Conservation (phyloP, 2,797 vertebrate species). For the Sebastes matsubarae region DNA sequence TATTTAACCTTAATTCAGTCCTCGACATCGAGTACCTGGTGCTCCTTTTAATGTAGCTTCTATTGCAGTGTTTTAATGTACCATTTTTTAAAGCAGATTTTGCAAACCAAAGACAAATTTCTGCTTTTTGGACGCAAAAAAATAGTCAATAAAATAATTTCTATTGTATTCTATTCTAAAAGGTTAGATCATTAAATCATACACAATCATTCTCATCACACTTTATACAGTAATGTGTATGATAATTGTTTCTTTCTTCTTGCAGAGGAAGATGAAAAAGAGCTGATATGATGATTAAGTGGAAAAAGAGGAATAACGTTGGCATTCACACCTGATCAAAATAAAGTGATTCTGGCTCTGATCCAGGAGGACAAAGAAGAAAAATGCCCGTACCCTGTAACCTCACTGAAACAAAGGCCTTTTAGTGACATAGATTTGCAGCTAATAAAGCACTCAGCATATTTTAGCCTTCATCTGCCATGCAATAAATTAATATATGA, state of each 20-base stretch:
- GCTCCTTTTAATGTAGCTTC: too few relatives aligned
- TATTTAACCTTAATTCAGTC: too few relatives aligned
- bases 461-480: constrained; percentile 61
- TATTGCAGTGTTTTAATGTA: too few relatives aligned
- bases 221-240: neutral
- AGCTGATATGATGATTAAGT: neutral
- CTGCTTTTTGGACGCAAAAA: too few relatives aligned
- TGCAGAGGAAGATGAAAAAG: neutral
- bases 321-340: constrained; percentile 10
- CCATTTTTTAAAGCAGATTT: too few relatives aligned
- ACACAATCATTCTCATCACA: neutral
- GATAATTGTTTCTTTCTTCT: neutral
- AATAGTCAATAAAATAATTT: too few relatives aligned
- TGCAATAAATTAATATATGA: constrained; percentile 74
- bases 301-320: neutral
- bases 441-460: constrained; percentile 68
- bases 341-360: constrained; percentile 20
- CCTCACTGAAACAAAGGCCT: constrained; percentile 50
- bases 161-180: neutral
- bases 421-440: constrained; percentile 59
- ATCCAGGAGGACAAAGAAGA: constrained; percentile 19
- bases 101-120: too few relatives aligned
- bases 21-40: too few relatives aligned
- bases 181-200: neutral
- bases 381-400: constrained; percentile 1